These are phyloP conservation scores for Scaptomyza flava DNA, from an alignment of 2,888 invertebrate species.

Conservation along the genomic window DNA sequence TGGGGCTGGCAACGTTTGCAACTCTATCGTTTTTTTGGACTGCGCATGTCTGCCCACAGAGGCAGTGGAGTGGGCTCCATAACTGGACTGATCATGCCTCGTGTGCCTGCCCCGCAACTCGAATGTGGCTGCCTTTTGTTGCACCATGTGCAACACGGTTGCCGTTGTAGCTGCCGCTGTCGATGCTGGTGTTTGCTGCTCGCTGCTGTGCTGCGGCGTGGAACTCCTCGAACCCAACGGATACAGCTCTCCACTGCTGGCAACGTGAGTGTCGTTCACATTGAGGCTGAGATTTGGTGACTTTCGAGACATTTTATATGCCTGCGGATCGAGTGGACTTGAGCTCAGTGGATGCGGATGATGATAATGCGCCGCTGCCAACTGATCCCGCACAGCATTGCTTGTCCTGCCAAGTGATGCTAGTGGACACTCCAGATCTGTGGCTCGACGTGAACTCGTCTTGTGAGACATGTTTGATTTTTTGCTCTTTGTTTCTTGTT, in stretches of 20 bases:
- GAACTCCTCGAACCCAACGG: conserved; percentile 56
- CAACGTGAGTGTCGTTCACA: conserved; percentile 77
- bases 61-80: conserved; percentile 68
- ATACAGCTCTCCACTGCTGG: conserved; percentile 76
- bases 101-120: conserved; percentile 71
- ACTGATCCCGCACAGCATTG: conserved; percentile 79
- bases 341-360: conserved; percentile 85
- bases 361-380: conserved; percentile 78
- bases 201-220: conserved; percentile 49
- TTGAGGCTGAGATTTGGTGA: conserved; percentile 83
- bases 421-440: conserved; percentile 86
- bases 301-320: conserved; percentile 84
- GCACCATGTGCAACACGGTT: conserved; percentile 69
- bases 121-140: conserved; percentile 81
- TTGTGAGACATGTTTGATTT: conserved; percentile 82
- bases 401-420: conserved; percentile 86
- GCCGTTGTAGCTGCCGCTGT: conserved; percentile 38
- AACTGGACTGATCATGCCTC: conserved; percentile 51
- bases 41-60: conserved; percentile 72
- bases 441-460: conserved; percentile 73
- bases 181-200: conserved; percentile 37
- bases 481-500: neutral
- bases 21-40: conserved; percentile 57
- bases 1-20: conserved; percentile 55
- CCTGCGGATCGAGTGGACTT: conserved; percentile 84